Conservation (phyloP, 2,113 vertebrate species). For the western clawed frog (Xenopus tropicalis) region UCB_Xtro_10.0 CM004443.2:92492501-92493000, state of each 20-base stretch:
- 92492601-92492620: too few relatives aligned
- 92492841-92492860: slow-evolving; percentile 76
- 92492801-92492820: slow-evolving; percentile 61
- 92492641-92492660: too few relatives aligned
- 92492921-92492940: slow-evolving; percentile 15
- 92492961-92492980: slow-evolving; percentile 23
- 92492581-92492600: too few relatives aligned
- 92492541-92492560: too few relatives aligned
- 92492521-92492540: too few relatives aligned
- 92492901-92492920: background rate
- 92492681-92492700: too few relatives aligned
- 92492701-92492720: slow-evolving; percentile 72
- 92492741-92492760: slow-evolving; percentile 66
- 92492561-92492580: too few relatives aligned
- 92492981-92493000: slow-evolving; percentile 40
- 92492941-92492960: slow-evolving; percentile 35
- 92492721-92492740: slow-evolving; percentile 79
- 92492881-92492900: slow-evolving; percentile 61
- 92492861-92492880: slow-evolving; percentile 65
- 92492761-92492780: slow-evolving; percentile 65
- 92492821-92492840: slow-evolving; percentile 55
- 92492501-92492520: too few relatives aligned
- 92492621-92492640: too few relatives aligned
- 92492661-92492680: too few relatives aligned
- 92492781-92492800: slow-evolving; percentile 71